Evolutionary conservation across 1,140 invertebrate genomes (phyloP).

Genomic region (Leptinotarsa defecta): DNA sequence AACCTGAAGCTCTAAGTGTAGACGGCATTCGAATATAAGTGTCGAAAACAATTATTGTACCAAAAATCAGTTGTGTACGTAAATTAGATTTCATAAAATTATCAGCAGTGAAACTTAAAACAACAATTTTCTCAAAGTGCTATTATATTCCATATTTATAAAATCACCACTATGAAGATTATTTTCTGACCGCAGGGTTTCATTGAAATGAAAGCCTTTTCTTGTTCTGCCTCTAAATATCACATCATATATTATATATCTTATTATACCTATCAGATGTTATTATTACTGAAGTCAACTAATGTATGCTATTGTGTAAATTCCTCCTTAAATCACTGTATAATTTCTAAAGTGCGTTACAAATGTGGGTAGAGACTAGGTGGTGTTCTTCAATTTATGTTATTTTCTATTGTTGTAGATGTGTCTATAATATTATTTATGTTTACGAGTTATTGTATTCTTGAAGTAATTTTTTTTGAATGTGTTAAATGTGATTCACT

Average conservation of each 20-base stretch:
- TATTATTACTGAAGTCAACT: neutral
- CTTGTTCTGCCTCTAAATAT: neutral
- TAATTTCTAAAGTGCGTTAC: constrained; percentile 9
- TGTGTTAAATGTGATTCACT: neutral
- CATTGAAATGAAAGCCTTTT: neutral
- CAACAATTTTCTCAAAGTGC: no score
- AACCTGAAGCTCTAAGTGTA: no score
- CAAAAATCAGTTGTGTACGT: no score
- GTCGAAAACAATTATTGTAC: no score
- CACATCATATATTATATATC: neutral
- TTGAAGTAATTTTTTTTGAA: neutral
- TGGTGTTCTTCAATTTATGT: constrained; percentile 10
- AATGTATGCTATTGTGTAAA: constrained; percentile 11
- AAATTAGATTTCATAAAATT: no score
- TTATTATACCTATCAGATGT: neutral
- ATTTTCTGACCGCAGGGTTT: neutral
- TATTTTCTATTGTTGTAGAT: constrained; percentile 13
- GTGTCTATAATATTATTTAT: constrained; percentile 10
- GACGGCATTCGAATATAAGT: no score
- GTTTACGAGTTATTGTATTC: constrained; percentile 2
- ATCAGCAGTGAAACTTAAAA: no score
- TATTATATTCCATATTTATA: no score
- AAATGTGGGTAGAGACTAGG: constrained; percentile 9
- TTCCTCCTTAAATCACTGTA: constrained; percentile 7
- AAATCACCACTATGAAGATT: no score